Evolutionary conservation across 23 tunicate genomes (phyloP).

Genomic region (Botrylloides violaceus): DNA sequence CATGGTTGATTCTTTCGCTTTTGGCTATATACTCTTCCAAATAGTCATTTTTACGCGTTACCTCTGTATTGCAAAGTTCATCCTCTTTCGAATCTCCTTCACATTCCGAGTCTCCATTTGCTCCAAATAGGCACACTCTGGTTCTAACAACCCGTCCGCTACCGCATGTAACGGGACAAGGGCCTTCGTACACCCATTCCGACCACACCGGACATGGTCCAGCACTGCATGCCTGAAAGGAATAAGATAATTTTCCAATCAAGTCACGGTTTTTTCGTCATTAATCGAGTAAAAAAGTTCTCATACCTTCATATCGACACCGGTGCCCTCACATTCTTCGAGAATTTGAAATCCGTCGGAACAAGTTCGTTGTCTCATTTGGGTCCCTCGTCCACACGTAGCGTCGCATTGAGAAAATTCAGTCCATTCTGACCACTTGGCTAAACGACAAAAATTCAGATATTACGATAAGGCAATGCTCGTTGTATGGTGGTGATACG

Average conservation of each 20-base stretch:
- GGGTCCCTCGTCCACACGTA: constrained; percentile 55
- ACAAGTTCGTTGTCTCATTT: constrained; percentile 34
- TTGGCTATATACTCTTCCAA: too few species aligned
- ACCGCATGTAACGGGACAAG: constrained; percentile 35
- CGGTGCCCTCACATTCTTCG: constrained; percentile 23
- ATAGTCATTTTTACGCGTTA: too few species aligned
- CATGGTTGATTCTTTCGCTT: too few species aligned
- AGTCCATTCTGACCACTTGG: constrained; percentile 48
- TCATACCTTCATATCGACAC: constrained; percentile 37
- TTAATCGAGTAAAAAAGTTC: too few species aligned
- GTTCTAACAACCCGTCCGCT: constrained; percentile 12
- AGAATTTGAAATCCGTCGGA: constrained; percentile 42
- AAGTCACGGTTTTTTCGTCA: too few species aligned
- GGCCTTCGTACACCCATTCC: constrained; percentile 7
- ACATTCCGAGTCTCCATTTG: neutral
- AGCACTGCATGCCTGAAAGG: constrained; percentile 29
- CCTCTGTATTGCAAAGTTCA: constrained; percentile 37
- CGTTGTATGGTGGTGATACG: too few species aligned
- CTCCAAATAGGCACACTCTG: constrained; percentile 19
- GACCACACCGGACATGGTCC: constrained; percentile 18
- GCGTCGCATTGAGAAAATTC: constrained; percentile 35
- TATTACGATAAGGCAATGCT: too few species aligned
- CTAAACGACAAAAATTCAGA: too few species aligned
- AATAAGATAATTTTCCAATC: too few species aligned
- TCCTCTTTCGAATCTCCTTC: constrained; percentile 7